These are phyloP conservation scores for Drosophila affinis DNA, from an alignment of 2,888 invertebrate species.

Conservation along the genomic window DNA sequence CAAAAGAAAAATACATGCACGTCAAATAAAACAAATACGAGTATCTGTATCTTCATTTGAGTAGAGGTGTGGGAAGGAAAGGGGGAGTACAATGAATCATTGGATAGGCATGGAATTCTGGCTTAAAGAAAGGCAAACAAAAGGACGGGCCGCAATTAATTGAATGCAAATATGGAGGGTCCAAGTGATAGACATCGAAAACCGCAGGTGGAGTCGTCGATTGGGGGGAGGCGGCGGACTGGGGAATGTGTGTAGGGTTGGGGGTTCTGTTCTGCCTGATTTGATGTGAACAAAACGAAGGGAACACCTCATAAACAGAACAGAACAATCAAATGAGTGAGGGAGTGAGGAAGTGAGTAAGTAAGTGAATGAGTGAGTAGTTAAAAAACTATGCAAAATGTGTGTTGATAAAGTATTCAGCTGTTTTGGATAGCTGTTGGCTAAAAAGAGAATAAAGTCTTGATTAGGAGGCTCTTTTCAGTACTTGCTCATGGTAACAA, in stretches of 20 bases:
- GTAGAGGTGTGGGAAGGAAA: not conserved
- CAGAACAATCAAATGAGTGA: not conserved
- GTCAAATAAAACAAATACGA: slow-evolving; percentile 5
- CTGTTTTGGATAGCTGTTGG: too few relatives aligned
- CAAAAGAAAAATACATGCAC: slow-evolving; percentile 5
- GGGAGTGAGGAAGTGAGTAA: too few relatives aligned
- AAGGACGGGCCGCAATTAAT: slow-evolving; percentile 4
- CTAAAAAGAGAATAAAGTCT: too few relatives aligned
- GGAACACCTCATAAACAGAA: not conserved
- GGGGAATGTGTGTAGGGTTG: slow-evolving; percentile 43
- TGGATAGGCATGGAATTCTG: not conserved
- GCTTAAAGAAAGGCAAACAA: slow-evolving; percentile 6
- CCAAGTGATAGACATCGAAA: slow-evolving; percentile 6
- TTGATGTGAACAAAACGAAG: slow-evolving; percentile 56
- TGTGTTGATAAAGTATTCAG: not conserved
- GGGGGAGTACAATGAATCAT: slow-evolving; percentile 12
- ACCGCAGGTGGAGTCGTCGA: slow-evolving; percentile 34
- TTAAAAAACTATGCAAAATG: slow-evolving; percentile 29
- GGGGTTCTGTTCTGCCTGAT: slow-evolving; percentile 61
- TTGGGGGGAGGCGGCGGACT: slow-evolving; percentile 1
- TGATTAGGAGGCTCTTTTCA: too few relatives aligned
- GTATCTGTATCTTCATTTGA: not conserved
- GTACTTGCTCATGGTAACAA: too few relatives aligned
- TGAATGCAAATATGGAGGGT: slow-evolving; percentile 41
- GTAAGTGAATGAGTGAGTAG: not conserved